Conservation (phyloP, 2,113 vertebrate genomes). For the Ariopsis seemanni region DNA sequence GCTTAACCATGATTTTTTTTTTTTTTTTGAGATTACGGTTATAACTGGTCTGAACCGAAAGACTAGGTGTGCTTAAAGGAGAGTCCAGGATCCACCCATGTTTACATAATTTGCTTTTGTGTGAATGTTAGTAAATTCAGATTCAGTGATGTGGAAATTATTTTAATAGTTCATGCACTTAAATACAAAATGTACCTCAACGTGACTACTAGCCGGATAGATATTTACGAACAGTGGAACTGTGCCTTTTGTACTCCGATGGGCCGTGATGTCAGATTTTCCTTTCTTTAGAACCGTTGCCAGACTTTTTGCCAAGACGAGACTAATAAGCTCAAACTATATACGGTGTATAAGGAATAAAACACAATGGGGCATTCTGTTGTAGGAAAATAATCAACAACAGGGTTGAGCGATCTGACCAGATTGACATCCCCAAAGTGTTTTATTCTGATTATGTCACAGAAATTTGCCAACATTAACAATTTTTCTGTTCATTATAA, state of each 20-base stretch:
- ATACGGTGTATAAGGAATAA: not conserved
- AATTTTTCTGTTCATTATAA: no score
- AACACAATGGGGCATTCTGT: not conserved
- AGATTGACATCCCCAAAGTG: no score
- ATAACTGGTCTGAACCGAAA: constrained; percentile 2
- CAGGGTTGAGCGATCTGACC: no score
- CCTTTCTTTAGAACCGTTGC: not conserved
- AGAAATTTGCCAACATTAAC: no score
- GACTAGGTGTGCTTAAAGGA: not conserved
- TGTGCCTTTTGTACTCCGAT: not conserved
- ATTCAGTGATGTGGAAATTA: not conserved
- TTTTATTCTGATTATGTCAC: no score
- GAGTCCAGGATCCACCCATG: not conserved
- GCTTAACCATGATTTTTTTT: not conserved
- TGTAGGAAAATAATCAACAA: not conserved
- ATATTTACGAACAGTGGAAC: not conserved
- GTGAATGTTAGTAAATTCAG: not conserved
- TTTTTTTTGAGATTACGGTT: not conserved
- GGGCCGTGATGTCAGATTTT: not conserved
- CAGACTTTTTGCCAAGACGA: not conserved
- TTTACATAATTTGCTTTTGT: not conserved
- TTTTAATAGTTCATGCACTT: constrained; percentile 1
- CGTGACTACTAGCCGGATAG: not conserved
- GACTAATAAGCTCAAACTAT: not conserved
- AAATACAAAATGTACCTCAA: constrained; percentile 35